Percentiles rank a stretch among this genome's conserved stretches.
phyloP scores from a whole-genome alignment of 1,140 invertebrate species.

The Ctenoplectra terminalis region DNA sequence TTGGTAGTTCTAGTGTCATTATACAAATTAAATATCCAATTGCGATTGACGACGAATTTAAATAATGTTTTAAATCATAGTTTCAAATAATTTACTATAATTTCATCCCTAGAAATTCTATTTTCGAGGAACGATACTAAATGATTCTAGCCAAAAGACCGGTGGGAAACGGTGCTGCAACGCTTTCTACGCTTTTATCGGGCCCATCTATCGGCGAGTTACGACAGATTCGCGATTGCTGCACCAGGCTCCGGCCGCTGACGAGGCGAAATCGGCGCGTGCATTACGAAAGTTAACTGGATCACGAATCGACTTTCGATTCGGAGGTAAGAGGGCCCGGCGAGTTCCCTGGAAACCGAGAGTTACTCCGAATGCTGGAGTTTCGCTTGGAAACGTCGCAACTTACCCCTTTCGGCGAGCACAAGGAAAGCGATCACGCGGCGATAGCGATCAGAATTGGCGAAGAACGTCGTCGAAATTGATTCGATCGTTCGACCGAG shows the following conservation, averaged over 20 bases:
- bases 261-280: slow-evolving; percentile 61
- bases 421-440: too few relatives aligned
- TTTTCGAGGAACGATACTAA: background rate
- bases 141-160: background rate
- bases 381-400: background rate
- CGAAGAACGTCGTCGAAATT: background rate
- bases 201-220: slow-evolving; percentile 34
- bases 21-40: too few relatives aligned
- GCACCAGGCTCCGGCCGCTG: slow-evolving; percentile 35
- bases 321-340: slow-evolving; percentile 32
- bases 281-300: slow-evolving; percentile 71
- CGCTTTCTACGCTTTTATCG: slow-evolving; percentile 47
- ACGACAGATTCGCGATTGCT: slow-evolving; percentile 48
- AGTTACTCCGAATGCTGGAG: background rate
- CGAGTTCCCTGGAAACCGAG: slow-evolving; percentile 41
- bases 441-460: background rate
- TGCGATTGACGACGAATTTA: too few relatives aligned
- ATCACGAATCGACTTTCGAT: slow-evolving; percentile 72
- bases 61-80: too few relatives aligned
- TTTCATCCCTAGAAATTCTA: too few relatives aligned
- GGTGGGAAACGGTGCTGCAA: background rate
- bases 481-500: background rate
- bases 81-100: too few relatives aligned
- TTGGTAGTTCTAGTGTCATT: too few relatives aligned
- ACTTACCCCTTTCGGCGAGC: too few relatives aligned